phyloP scores from a whole-genome alignment of 2,888 invertebrate species.

The Acanthosepion esculentum region DNA sequence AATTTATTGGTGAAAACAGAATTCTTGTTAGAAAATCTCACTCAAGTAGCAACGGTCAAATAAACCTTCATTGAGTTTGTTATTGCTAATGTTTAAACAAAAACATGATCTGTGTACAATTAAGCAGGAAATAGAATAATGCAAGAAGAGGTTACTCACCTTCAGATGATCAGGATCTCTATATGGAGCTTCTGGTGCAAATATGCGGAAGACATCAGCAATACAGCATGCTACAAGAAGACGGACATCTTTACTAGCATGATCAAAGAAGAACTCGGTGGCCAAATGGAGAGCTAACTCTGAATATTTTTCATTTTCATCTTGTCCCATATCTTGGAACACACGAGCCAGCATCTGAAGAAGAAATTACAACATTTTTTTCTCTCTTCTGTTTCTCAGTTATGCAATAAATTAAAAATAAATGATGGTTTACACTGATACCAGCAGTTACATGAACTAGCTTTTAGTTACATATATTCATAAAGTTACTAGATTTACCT shows the following conservation, averaged over 20 bases:
- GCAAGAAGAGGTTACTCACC: constrained; percentile 68
- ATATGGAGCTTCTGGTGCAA: constrained; percentile 98
- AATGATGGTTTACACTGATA: too few relatives aligned
- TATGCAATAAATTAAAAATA: too few relatives aligned
- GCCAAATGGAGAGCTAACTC: constrained; percentile 90
- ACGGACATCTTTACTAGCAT: constrained; percentile 93
- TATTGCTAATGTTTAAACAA: too few relatives aligned
- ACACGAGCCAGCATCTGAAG: constrained; percentile 83
- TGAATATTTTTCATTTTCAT: constrained; percentile 84
- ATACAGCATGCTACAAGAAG: constrained; percentile 96
- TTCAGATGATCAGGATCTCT: constrained; percentile 95
- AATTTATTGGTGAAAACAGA: background rate
- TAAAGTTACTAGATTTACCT: too few relatives aligned
- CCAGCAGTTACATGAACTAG: too few relatives aligned
- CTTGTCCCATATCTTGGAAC: constrained; percentile 93
- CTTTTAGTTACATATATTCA: too few relatives aligned
- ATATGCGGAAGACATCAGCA: constrained; percentile 95
- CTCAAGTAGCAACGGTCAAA: background rate
- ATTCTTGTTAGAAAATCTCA: background rate
- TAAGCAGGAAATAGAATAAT: background rate
- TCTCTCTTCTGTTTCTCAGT: background rate
- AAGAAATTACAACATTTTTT: background rate
- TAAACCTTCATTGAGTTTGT: too few relatives aligned
- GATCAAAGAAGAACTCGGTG: constrained; percentile 92
- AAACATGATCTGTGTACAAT: background rate